Conservation (phyloP, 2,113 vertebrate genomes). For the Procapra przewalskii region DNA sequence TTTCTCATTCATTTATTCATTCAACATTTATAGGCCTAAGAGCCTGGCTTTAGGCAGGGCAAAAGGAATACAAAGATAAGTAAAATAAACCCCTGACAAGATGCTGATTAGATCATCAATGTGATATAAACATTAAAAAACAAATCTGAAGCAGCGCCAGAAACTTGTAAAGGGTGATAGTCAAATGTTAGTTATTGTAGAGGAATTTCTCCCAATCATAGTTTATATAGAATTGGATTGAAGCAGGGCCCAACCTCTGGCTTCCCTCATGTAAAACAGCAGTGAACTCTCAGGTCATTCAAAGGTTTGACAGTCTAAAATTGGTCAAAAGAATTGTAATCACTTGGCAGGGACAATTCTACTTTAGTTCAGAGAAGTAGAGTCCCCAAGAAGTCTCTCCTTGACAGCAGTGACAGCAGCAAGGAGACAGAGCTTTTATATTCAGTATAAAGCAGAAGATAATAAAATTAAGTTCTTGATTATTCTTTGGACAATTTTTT, state of each 20-base stretch:
- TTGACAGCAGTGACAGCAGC: not conserved
- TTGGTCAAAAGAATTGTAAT: not conserved
- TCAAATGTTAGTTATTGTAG: not conserved
- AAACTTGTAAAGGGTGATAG: not conserved
- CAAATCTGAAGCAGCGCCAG: not conserved
- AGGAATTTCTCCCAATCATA: not conserved
- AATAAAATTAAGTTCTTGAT: not conserved
- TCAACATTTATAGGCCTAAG: not conserved
- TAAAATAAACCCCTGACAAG: not conserved
- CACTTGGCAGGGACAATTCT: not conserved
- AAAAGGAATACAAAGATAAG: not conserved
- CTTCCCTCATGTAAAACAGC: not conserved
- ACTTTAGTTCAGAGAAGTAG: not conserved
- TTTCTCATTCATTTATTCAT: not conserved
- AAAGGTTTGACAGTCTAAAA: not conserved
- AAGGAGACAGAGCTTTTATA: not conserved
- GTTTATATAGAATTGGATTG: not conserved
- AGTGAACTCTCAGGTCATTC: not conserved
- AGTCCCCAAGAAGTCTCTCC: not conserved
- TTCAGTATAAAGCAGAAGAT: not conserved
- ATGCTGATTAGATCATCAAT: not conserved
- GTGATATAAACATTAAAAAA: not conserved
- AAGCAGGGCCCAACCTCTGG: not conserved
- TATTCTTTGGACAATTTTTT: not conserved
- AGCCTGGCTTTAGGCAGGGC: not conserved